These are phyloP conservation scores for Linyphia triangularis DNA, from an alignment of 2,888 invertebrate species.

Conservation along the genomic window DNA sequence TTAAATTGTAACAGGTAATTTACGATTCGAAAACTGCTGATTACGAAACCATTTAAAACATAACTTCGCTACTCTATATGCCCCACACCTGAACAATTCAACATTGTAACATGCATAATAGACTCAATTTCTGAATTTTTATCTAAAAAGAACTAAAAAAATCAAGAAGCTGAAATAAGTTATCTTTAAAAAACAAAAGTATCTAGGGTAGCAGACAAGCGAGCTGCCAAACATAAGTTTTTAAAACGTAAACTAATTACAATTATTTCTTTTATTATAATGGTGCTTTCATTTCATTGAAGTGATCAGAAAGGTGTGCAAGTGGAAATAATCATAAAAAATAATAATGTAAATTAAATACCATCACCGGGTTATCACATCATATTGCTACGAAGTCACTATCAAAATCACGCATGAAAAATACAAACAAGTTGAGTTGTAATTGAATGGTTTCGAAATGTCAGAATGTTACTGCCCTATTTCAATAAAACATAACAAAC, in stretches of 20 bases:
- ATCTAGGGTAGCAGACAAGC: constrained; percentile 8
- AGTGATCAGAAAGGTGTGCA: not conserved
- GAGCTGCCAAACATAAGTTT: not conserved
- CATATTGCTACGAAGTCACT: constrained; percentile 64
- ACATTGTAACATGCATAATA: too few species aligned
- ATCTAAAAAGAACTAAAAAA: too few species aligned
- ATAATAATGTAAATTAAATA: not conserved
- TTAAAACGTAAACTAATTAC: not conserved
- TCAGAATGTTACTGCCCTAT: too few species aligned
- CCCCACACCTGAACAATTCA: too few species aligned
- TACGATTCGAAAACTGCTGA: too few species aligned
- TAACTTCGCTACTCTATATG: too few species aligned
- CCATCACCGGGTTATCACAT: constrained; percentile 59
- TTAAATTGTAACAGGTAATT: too few species aligned
- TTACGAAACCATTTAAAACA: too few species aligned
- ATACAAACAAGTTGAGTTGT: constrained; percentile 60
- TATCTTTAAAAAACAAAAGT: not conserved
- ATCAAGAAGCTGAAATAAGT: not conserved
- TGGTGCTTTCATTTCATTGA: not conserved
- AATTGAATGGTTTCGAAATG: not conserved
- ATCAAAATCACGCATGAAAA: constrained; percentile 65
- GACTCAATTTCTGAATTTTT: too few species aligned
- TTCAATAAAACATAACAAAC: too few species aligned
- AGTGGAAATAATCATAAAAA: not conserved
- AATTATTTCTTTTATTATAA: not conserved